A percentile compares a stretch with the other conserved stretches of the same genome.
These are phyloP conservation scores for Danaus chrysippus DNA, from an alignment of 2,888 invertebrate species.

Conservation along the genomic window DNA sequence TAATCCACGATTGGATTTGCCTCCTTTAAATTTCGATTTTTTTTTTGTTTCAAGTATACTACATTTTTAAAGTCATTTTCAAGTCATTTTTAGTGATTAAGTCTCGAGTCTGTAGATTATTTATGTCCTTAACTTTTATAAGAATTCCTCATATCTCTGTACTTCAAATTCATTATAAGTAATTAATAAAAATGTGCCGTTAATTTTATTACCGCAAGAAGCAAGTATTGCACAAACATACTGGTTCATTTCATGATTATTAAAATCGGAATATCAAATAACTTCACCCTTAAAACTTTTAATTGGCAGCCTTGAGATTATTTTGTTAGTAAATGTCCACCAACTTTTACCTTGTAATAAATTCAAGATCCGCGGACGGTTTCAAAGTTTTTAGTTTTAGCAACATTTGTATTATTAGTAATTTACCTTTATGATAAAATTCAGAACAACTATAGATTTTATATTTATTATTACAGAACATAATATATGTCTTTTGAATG, in stretches of 20 bases:
- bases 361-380: conserved; percentile 13
- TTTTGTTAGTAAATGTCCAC: conserved; percentile 41
- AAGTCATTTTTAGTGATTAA: too few relatives aligned
- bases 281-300: conserved; percentile 53
- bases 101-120: too few relatives aligned
- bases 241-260: conserved; percentile 15
- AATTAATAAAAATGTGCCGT: not conserved
- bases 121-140: too few relatives aligned
- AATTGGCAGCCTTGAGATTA: conserved; percentile 59
- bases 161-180: not conserved
- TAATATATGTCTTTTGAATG: not conserved
- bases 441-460: too few relatives aligned
- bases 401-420: too few relatives aligned
- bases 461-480: too few relatives aligned
- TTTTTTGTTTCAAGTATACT: too few relatives aligned
- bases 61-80: too few relatives aligned
- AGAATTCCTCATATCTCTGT: not conserved
- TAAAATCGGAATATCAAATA: conserved; percentile 6
- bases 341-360: conserved; percentile 38
- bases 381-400: conserved; percentile 5
- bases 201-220: not conserved
- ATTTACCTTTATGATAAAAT: too few relatives aligned
- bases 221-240: conserved; percentile 2
- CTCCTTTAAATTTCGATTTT: too few relatives aligned
- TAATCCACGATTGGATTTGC: too few relatives aligned